Evolutionary conservation across 2,113 vertebrate genomes (phyloP).

Genomic region (Xiphophorus maculatus): DNA sequence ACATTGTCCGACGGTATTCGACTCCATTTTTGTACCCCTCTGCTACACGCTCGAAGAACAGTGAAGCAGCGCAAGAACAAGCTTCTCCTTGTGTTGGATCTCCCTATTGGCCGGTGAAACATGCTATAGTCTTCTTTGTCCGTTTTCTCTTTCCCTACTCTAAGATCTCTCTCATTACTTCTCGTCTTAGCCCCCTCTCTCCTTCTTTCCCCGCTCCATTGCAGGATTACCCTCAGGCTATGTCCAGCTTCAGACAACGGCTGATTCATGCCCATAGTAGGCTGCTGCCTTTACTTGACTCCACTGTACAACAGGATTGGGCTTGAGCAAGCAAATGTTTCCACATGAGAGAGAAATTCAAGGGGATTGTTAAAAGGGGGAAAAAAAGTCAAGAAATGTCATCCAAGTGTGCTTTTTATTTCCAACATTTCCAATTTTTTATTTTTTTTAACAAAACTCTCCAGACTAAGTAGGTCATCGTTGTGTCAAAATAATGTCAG

Average conservation of each 20-base stretch:
- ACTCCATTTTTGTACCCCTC: slow-evolving; percentile 56
- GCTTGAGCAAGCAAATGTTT: slow-evolving; percentile 4
- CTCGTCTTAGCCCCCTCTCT: slow-evolving; percentile 44
- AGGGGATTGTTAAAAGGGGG: slow-evolving; percentile 2
- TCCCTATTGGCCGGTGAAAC: slow-evolving; percentile 40
- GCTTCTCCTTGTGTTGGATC: slow-evolving; percentile 69
- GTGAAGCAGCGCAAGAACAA: slow-evolving; percentile 52
- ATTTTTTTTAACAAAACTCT: background rate
- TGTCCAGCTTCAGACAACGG: slow-evolving; percentile 53
- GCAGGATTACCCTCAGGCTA: slow-evolving; percentile 38
- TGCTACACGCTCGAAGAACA: slow-evolving; percentile 39
- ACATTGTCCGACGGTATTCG: slow-evolving; percentile 74
- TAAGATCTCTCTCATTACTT: slow-evolving; percentile 30
- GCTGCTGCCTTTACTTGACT: slow-evolving; percentile 37
- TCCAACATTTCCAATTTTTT: background rate
- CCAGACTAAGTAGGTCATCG: background rate
- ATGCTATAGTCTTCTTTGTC: slow-evolving; percentile 17
- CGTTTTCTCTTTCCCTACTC: slow-evolving; percentile 11
- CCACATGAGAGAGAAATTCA: slow-evolving; percentile 11
- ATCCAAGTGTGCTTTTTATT: background rate
- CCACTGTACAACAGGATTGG: slow-evolving; percentile 2
- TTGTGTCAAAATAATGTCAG: slow-evolving; percentile 24
- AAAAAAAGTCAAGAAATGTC: background rate
- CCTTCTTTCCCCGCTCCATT: background rate
- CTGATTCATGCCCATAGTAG: slow-evolving; percentile 58